Conservation (phyloP, 2,888 invertebrate genomes). For the Macrosoma leucophasiata region DNA sequence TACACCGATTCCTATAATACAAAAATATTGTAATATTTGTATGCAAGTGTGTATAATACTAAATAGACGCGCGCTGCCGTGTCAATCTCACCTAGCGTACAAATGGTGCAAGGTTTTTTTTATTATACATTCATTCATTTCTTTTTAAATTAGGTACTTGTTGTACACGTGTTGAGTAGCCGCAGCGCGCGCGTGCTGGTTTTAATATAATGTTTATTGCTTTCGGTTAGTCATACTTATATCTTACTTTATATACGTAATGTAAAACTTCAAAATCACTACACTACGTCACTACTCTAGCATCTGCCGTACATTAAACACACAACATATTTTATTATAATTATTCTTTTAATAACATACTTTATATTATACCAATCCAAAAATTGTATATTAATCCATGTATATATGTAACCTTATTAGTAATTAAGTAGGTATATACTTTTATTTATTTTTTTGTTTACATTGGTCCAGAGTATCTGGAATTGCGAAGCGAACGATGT, state of each 20-base stretch:
- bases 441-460: conserved; percentile 44
- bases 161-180: conserved; percentile 25
- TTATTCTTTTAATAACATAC: conserved; percentile 52
- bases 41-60: conserved; percentile 63
- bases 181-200: conserved; percentile 64
- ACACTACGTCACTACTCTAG: conserved; percentile 70
- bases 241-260: conserved; percentile 39
- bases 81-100: conserved; percentile 20
- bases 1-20: conserved; percentile 69
- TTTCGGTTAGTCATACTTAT: conserved; percentile 66
- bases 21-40: conserved; percentile 71
- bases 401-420: conserved; percentile 51
- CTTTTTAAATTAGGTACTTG: conserved; percentile 16
- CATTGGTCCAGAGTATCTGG: conserved; percentile 67
- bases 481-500: conserved; percentile 44
- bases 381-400: conserved; percentile 62
- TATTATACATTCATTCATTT: conserved; percentile 2
- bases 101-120: conserved; percentile 8
- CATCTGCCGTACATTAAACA: conserved; percentile 70
- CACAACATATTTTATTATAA: conserved; percentile 55
- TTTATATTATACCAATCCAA: conserved; percentile 68
- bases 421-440: conserved; percentile 53
- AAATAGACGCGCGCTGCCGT: conserved; percentile 56
- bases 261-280: conserved; percentile 74
- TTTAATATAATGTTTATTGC: conserved; percentile 57